Base-by-base conservation (phyloP, 2,888 invertebrate genomes). In the Xestia xanthographa region DNA sequence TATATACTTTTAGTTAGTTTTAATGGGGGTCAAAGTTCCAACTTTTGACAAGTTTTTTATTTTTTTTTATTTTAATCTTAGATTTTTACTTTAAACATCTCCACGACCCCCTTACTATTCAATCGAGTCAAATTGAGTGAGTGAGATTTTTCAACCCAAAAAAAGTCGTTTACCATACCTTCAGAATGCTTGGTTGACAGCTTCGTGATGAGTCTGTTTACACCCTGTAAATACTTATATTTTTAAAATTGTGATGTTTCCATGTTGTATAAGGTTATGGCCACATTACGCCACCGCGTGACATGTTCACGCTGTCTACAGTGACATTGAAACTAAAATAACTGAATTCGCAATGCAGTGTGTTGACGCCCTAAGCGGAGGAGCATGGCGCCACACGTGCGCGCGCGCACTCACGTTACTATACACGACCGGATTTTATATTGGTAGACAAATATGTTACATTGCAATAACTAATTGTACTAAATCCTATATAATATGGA, bases 351-450 rank as follows among this genome's bases (percentile, higher is more conserved):
- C 77, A 79, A 76, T 72, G 80, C 83, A 82, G 86, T 91, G 88
- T 90, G 90, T 79, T 74, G 79, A 80, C 72, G 82, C 84, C 91
- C 89, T 92, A 82, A 90, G 79, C 58, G 58, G 45, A 75, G 84
- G 80, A 89, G 87, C 91, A 90, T 92, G 91, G 84, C 87, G 5
- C 38, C 62, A 79, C 92, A 92, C 92, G 92, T 92, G 92, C 88
- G 73, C 75, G 0, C 11, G 83, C 86, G 86, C 82, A 77, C 81
- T 87, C 91, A 90, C 90, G 90, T 91, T 91, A 90, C 86, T 75
- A 82, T 83, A 88, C 91, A 91, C 89, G 89, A 87, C 83, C 86
- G 84, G 86, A 85, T 86, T 86, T 86, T 81, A 84, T 88, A 85
- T 87, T 86, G 85, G 87, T 80, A 82, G 87, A 87, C 81, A 88